phyloP scores from a whole-genome alignment of 2,113 vertebrate genomes.

The Vulpes vulpes region DNA sequence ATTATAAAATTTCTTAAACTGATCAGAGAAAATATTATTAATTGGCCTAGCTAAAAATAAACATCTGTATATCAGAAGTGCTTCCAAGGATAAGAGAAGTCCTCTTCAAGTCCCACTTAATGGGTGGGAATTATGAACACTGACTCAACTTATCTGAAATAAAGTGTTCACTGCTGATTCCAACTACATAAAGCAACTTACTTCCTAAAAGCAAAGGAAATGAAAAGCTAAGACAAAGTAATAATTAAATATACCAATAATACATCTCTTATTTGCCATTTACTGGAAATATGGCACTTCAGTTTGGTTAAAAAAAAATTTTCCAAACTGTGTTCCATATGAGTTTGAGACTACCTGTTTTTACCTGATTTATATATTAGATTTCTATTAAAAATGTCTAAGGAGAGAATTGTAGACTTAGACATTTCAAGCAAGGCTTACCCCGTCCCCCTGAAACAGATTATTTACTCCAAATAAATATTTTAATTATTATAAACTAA shows the following conservation, averaged over 20 bases:
- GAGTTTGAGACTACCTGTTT: background rate
- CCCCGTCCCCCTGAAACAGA: background rate
- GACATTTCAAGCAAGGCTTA: background rate
- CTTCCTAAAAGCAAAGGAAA: background rate
- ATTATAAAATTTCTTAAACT: background rate
- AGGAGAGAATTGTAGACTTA: background rate
- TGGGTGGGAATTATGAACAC: slow-evolving; percentile 14
- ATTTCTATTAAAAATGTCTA: background rate
- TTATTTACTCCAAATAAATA: slow-evolving; percentile 1
- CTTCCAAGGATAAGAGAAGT: background rate
- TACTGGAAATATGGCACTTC: background rate
- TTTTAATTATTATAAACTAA: slow-evolving; percentile 39
- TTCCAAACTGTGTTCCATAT: background rate
- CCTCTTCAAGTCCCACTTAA: background rate
- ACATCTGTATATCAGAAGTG: background rate
- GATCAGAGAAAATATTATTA: background rate
- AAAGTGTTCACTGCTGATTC: background rate
- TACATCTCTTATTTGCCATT: background rate
- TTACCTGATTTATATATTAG: background rate
- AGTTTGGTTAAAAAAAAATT: background rate
- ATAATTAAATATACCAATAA: background rate
- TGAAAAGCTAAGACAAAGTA: slow-evolving; percentile 20
- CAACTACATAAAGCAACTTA: background rate
- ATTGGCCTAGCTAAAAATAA: slow-evolving; percentile 20
- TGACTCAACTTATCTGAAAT: background rate